These are phyloP conservation scores for Chaetophractus vellerosus DNA, from an alignment of 2,797 vertebrate genomes.

Conservation along the genomic window DNA sequence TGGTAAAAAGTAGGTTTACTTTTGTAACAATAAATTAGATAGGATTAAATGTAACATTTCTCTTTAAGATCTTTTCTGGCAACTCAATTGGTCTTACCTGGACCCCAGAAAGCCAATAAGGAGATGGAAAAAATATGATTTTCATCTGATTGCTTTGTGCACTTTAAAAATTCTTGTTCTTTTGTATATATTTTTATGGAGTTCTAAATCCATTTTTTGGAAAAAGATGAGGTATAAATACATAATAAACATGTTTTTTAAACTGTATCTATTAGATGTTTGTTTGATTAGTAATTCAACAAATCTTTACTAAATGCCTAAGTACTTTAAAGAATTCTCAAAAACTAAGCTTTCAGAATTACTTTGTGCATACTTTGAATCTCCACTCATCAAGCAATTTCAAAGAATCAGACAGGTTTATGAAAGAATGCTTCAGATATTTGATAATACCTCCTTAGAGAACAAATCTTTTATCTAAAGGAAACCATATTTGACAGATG, in stretches of 20 bases:
- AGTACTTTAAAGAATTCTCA: background rate
- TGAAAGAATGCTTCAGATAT: constrained; percentile 5
- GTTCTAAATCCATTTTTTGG: background rate
- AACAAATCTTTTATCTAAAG: background rate
- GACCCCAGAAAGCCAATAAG: background rate
- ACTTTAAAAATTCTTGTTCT: background rate
- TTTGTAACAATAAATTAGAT: background rate
- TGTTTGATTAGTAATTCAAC: constrained; percentile 33
- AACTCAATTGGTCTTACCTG: background rate
- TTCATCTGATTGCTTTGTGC: background rate
- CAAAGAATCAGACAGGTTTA: background rate
- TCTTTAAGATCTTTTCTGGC: background rate
- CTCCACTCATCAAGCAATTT: background rate
- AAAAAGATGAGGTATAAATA: background rate
- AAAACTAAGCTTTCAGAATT: background rate
- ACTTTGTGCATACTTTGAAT: background rate
- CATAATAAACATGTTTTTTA: background rate
- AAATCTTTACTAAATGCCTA: constrained; percentile 49
- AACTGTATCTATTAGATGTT: background rate
- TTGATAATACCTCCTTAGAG: background rate
- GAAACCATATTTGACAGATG: background rate
- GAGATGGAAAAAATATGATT: background rate
- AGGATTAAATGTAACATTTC: background rate
- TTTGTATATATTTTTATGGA: background rate
- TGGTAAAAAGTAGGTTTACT: background rate